Evolutionary conservation across 2,113 vertebrate species (phyloP).

Genomic region (Nycticryphes semicollaris): DNA sequence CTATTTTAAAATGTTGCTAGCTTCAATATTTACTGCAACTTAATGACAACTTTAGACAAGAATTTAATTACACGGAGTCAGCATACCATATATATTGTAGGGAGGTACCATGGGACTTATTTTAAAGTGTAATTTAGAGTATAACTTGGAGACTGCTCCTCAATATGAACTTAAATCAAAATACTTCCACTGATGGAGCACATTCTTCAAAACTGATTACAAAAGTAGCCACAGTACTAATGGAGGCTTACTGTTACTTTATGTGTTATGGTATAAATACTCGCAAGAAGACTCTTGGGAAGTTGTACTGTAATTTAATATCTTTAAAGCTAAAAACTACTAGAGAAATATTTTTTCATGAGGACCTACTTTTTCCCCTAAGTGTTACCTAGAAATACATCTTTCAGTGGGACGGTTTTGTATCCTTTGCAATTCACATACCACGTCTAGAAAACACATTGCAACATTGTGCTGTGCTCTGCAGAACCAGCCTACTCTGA

Average conservation of each 20-base stretch:
- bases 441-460: neutral
- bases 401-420: neutral
- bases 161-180: constrained; percentile 50
- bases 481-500: neutral
- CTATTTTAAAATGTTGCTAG: neutral
- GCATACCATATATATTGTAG: neutral
- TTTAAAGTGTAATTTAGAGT: constrained; percentile 5
- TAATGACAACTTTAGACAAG: constrained; percentile 35
- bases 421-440: neutral
- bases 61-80: constrained; percentile 7
- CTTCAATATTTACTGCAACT: constrained; percentile 34
- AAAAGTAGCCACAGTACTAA: constrained; percentile 16
- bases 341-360: neutral
- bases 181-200: constrained; percentile 15
- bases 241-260: constrained; percentile 5
- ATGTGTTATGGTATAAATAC: neutral
- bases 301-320: neutral
- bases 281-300: neutral
- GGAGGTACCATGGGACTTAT: neutral
- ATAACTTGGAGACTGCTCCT: neutral
- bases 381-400: neutral
- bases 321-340: neutral
- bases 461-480: neutral
- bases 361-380: neutral
- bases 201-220: constrained; percentile 41